Conservation (phyloP, 2,888 invertebrate genomes). For the Siphlonurus alternatus region DNA sequence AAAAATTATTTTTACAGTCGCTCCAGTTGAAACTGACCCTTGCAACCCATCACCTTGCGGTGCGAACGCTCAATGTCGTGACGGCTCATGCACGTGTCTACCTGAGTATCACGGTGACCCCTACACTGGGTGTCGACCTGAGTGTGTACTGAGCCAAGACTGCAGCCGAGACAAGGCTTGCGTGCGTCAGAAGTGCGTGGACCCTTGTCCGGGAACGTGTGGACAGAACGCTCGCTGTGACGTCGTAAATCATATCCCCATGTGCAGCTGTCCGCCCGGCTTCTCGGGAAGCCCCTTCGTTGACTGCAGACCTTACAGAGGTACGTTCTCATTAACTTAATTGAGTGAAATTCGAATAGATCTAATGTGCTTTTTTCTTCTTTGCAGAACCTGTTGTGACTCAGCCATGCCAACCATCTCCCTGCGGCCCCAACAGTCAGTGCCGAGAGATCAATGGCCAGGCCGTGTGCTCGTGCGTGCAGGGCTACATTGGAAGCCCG, state of each 20-base stretch:
- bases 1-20: background rate
- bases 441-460: slow-evolving; percentile 45
- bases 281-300: slow-evolving; percentile 12
- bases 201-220: slow-evolving; percentile 25
- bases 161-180: slow-evolving; percentile 45
- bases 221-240: slow-evolving; percentile 24
- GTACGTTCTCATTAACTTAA: slow-evolving; percentile 28
- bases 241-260: slow-evolving; percentile 24
- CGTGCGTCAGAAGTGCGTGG: slow-evolving; percentile 27
- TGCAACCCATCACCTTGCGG: slow-evolving; percentile 32
- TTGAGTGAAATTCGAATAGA: no score
- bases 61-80: slow-evolving; percentile 41
- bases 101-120: slow-evolving; percentile 43
- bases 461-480: slow-evolving; percentile 49
- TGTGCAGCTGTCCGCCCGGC: slow-evolving; percentile 20
- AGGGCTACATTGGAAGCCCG: slow-evolving; percentile 51
- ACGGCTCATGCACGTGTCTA: slow-evolving; percentile 42
- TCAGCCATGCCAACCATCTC: slow-evolving; percentile 43
- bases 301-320: slow-evolving; percentile 36
- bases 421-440: slow-evolving; percentile 52
- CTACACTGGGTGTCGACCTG: slow-evolving; percentile 37
- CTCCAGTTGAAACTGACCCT: slow-evolving; percentile 19
- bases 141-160: slow-evolving; percentile 57
- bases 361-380: no score
- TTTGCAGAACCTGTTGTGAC: slow-evolving; percentile 12